Base-by-base conservation (phyloP, 1,140 invertebrate genomes). In the Riptortus pedestris region DNA sequence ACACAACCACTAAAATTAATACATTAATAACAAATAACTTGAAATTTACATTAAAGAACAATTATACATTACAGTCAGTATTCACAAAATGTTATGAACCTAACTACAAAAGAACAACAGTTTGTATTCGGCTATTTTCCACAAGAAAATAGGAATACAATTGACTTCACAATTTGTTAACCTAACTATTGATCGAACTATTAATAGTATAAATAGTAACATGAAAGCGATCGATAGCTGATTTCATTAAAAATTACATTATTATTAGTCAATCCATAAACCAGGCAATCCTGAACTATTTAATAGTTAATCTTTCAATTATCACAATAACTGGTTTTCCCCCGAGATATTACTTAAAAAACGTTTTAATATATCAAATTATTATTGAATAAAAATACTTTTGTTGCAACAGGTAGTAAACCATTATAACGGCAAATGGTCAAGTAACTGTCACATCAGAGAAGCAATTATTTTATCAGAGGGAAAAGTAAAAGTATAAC, bases 21-120 rank as follows among this genome's bases (percentile, higher is more conserved):
- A 52, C 29, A 47, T 55, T 57, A 52, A 64, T 51, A 64, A 63
- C 43, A 43, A 28, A 29, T 57, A 29, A 14, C 22, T n/a, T 27
- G 29, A 52, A 64, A 55, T 57, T 18, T 55, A 63, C n/a, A n/a
- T n/a, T n/a, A n/a, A n/a, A n/a, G n/a, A n/a, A n/a, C n/a, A n/a
- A n/a, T n/a, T n/a, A n/a, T n/a, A n/a, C n/a, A n/a, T n/a, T n/a
- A n/a, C n/a, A n/a, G n/a, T n/a, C n/a, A n/a, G n/a, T n/a, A n/a
- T n/a, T n/a, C n/a, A n/a, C n/a, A n/a, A n/a, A n/a, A n/a, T n/a
- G n/a, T n/a, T n/a, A n/a, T n/a, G n/a, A n/a, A n/a, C n/a, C n/a
- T n/a, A n/a, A n/a, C n/a, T n/a, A n/a, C n/a, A n/a, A n/a, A n/a
- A n/a, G n/a, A n/a, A n/a, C n/a, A n/a, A 22, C 22, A 55, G 16